These are phyloP conservation scores for Thalpophila matura DNA, from an alignment of 2,888 invertebrate genomes.

Conservation along the genomic window DNA sequence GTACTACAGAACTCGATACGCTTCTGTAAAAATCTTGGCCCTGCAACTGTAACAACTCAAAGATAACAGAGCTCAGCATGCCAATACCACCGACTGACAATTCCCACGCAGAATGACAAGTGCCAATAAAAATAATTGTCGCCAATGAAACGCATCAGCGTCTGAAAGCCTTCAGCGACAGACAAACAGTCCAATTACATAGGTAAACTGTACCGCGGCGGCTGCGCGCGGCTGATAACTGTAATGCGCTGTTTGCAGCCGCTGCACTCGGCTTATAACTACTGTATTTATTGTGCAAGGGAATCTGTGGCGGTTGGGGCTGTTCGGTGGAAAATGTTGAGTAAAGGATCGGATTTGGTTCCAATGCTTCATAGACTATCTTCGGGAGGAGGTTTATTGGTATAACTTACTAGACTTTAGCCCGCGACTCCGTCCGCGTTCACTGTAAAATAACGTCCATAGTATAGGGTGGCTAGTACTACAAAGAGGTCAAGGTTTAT, in stretches of 20 bases:
- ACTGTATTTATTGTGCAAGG: slow-evolving; percentile 42
- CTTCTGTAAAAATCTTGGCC: too few relatives aligned
- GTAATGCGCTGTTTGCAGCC: slow-evolving; percentile 46
- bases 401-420: too few relatives aligned
- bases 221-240: slow-evolving; percentile 50
- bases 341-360: not conserved
- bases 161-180: slow-evolving; percentile 4
- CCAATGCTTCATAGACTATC: not conserved
- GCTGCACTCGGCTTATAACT: slow-evolving; percentile 16
- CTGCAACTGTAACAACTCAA: too few relatives aligned
- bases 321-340: slow-evolving; percentile 1
- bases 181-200: slow-evolving; percentile 55
- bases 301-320: slow-evolving; percentile 4
- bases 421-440: too few relatives aligned
- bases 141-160: slow-evolving; percentile 15
- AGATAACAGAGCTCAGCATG: not conserved
- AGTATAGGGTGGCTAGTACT: too few relatives aligned
- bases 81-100: not conserved
- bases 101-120: not conserved
- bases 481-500: too few relatives aligned
- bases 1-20: too few relatives aligned
- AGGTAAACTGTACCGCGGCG: slow-evolving; percentile 36
- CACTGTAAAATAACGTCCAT: too few relatives aligned
- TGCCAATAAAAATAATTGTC: slow-evolving; percentile 31
- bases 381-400: too few relatives aligned